phyloP scores from a whole-genome alignment of 2,888 invertebrate species.

The Lasioglossum lativentre region DNA sequence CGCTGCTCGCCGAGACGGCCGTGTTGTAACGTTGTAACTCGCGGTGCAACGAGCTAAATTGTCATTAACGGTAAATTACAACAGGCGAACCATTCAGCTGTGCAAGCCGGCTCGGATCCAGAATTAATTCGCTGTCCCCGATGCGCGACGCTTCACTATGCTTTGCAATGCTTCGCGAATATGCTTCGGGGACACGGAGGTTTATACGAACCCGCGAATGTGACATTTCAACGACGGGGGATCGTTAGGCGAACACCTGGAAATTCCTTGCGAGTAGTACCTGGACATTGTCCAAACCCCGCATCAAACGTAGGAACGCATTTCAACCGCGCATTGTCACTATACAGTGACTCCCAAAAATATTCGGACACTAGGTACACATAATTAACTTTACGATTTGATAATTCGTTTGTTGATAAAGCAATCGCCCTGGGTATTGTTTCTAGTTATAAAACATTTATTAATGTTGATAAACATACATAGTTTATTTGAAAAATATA shows the following conservation, averaged over 20 bases:
- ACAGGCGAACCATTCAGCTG: slow-evolving; percentile 53
- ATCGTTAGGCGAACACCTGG: slow-evolving; percentile 15
- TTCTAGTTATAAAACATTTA: no score
- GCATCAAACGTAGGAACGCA: not conserved
- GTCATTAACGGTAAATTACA: slow-evolving; percentile 66
- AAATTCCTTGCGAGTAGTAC: not conserved
- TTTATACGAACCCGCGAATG: not conserved
- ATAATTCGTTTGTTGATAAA: no score
- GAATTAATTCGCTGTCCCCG: slow-evolving; percentile 55
- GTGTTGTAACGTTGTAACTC: slow-evolving; percentile 54
- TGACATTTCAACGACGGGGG: slow-evolving; percentile 12
- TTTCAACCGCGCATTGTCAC: not conserved
- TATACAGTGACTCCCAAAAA: no score
- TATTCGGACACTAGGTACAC: no score
- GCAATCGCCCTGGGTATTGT: no score
- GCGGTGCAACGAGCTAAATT: slow-evolving; percentile 67
- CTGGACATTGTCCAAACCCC: not conserved
- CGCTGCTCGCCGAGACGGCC: not conserved
- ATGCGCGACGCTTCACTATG: not conserved
- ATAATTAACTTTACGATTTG: no score
- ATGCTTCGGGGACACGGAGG: not conserved
- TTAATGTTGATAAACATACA: no score
- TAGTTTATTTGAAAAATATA: no score
- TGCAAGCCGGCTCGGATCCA: slow-evolving; percentile 37
- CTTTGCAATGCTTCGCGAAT: not conserved